A percentile compares a stretch with the other conserved stretches of the same genome.
phyloP scores from a whole-genome alignment of 2,797 vertebrate species.

The Fundulus diaphanus region DNA sequence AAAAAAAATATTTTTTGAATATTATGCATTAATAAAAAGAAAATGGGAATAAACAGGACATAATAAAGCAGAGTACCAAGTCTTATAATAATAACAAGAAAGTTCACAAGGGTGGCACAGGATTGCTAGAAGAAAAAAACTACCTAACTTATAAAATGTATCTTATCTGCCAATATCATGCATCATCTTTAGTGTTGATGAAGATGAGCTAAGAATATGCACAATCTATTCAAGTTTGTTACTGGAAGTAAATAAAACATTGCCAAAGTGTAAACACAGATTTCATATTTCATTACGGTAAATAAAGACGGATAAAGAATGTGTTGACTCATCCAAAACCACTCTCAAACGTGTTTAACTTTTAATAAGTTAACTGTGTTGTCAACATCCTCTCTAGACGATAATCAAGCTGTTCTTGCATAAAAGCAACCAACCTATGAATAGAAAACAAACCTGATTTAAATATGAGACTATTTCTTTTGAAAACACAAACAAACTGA shows the following conservation, averaged over 20 bases:
- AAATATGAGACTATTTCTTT: slow-evolving; percentile 4
- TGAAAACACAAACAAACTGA: background rate
- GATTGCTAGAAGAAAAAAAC: background rate
- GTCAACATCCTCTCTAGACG: slow-evolving; percentile 7
- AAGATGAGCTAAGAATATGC: slow-evolving; percentile 24
- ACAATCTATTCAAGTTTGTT: slow-evolving; percentile 26
- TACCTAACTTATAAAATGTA: too few relatives aligned
- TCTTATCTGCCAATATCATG: too few relatives aligned
- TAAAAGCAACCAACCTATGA: slow-evolving; percentile 3
- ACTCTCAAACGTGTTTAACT: background rate
- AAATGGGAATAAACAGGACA: background rate
- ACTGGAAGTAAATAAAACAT: slow-evolving; percentile 12
- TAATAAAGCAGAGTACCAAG: background rate
- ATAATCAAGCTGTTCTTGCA: background rate
- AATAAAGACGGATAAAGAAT: slow-evolving; percentile 2
- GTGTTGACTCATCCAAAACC: slow-evolving; percentile 7
- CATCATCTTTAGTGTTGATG: too few relatives aligned
- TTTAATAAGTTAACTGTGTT: background rate
- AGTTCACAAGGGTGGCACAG: background rate
- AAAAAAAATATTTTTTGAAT: background rate
- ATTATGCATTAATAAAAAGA: background rate
- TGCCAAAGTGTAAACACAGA: background rate
- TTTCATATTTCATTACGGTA: slow-evolving; percentile 7
- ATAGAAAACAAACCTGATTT: background rate
- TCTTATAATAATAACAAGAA: background rate